These are phyloP conservation scores for Lathronympha strigana DNA, from an alignment of 2,888 invertebrate genomes.

Conservation along the genomic window DNA sequence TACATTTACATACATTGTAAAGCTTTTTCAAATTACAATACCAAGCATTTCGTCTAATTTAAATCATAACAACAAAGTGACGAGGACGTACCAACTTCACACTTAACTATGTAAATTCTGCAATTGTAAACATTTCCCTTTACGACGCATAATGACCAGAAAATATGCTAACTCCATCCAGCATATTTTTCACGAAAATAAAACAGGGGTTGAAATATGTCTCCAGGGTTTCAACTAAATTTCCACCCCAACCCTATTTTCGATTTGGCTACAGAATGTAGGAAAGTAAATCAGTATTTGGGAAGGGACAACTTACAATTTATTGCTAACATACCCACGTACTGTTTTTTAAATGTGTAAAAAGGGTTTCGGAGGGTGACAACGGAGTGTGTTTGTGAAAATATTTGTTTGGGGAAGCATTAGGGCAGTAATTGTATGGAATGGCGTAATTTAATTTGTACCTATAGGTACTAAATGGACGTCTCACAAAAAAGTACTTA, in stretches of 20 bases:
- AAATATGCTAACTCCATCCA: conserved; percentile 54
- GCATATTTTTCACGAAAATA: conserved; percentile 56
- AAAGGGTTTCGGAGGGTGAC: conserved; percentile 30
- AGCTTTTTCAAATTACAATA: too few species aligned
- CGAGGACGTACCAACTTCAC: too few species aligned
- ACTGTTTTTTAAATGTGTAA: conserved; percentile 42
- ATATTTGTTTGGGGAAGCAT: conserved; percentile 25
- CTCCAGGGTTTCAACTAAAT: conserved; percentile 62
- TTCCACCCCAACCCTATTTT: conserved; percentile 51
- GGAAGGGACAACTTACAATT: conserved; percentile 45
- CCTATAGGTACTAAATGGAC: conserved; percentile 6
- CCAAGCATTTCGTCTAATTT: too few species aligned
- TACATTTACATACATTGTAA: too few species aligned
- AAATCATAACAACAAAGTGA: too few species aligned
- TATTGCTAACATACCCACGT: conserved; percentile 46
- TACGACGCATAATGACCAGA: conserved; percentile 46
- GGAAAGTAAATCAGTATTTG: conserved; percentile 47
- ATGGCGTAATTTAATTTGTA: conserved; percentile 4
- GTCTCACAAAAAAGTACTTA: too few species aligned
- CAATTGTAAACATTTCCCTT: conserved; percentile 8
- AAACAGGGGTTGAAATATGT: conserved; percentile 58
- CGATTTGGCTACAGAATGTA: conserved; percentile 51
- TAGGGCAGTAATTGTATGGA: conserved; percentile 18
- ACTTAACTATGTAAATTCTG: not conserved
- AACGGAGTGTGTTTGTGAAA: conserved; percentile 21